A percentile compares a stretch with the other conserved stretches of the same genome.
Evolutionary conservation across 2,113 vertebrate genomes (phyloP).

Genomic region (Pholis gunnellus): DNA sequence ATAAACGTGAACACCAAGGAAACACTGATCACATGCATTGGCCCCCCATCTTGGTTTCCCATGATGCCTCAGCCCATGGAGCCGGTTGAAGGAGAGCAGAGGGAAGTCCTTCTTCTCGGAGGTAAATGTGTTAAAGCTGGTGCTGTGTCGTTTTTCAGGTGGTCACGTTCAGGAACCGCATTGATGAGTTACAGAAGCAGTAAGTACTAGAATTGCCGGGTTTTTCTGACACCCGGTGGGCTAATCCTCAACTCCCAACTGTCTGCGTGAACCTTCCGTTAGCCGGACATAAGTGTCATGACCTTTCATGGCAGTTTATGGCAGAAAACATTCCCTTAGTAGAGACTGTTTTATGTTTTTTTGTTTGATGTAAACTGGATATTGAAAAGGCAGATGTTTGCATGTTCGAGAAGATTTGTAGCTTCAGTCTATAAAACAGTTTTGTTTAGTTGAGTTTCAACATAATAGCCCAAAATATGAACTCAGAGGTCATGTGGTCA

Average conservation of each 20-base stretch:
- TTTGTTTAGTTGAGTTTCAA: not conserved
- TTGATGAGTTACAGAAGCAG: conserved; percentile 94
- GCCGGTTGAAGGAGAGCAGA: conserved; percentile 24
- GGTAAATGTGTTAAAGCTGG: conserved; percentile 66
- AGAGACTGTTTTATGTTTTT: not conserved
- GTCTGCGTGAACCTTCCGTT: conserved; percentile 24
- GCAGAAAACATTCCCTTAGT: not conserved
- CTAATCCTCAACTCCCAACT: not conserved
- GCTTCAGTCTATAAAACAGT: not conserved
- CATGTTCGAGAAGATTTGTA: not conserved
- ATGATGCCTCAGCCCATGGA: conserved; percentile 40
- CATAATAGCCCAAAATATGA: not conserved
- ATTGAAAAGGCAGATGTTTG: not conserved
- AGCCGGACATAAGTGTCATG: conserved; percentile 1
- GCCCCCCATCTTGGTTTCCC: conserved; percentile 43
- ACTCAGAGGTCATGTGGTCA: not conserved
- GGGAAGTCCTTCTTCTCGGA: not conserved
- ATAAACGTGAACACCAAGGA: not conserved
- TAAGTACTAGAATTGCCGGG: conserved; percentile 82
- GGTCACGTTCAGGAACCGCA: conserved; percentile 90
- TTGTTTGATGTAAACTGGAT: not conserved
- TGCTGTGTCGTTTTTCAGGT: conserved; percentile 89
- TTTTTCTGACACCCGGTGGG: too few species aligned
- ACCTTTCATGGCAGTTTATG: conserved; percentile 34
- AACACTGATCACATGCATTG: not conserved